A percentile compares a stretch with the other conserved stretches of the same genome.
phyloP scores from a whole-genome alignment of 2,797 vertebrate genomes.

The Jordanella pulchra region DNA sequence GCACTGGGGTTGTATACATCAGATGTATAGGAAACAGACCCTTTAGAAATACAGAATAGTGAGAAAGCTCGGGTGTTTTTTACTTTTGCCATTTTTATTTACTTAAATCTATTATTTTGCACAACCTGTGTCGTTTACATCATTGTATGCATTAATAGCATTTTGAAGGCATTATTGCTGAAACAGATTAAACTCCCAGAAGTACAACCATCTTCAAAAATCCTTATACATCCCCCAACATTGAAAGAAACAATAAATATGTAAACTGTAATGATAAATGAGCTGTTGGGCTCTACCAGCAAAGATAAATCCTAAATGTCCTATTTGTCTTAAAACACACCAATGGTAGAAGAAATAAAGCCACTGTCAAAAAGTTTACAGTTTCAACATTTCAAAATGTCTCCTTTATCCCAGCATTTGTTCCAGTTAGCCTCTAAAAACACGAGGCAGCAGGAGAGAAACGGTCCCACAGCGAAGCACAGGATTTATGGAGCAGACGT shows the following conservation, averaged over 20 bases:
- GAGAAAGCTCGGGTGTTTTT: not conserved
- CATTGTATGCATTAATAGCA: not conserved
- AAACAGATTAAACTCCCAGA: not conserved
- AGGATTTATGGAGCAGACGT: not conserved
- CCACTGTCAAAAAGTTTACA: not conserved
- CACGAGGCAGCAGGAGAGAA: not conserved
- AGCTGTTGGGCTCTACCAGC: not conserved
- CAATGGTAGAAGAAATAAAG: not conserved
- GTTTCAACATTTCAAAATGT: not conserved
- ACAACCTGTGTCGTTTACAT: not conserved
- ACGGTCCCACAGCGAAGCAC: not conserved
- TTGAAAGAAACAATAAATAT: not conserved
- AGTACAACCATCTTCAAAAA: not conserved
- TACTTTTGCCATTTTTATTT: not conserved
- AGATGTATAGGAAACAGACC: not conserved
- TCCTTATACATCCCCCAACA: not conserved
- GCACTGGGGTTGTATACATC: not conserved
- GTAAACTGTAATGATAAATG: not conserved
- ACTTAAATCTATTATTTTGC: not conserved
- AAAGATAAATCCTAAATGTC: not conserved
- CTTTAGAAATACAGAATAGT: not conserved
- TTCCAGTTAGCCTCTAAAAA: not conserved
- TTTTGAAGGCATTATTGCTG: not conserved
- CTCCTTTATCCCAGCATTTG: not conserved
- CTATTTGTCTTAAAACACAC: not conserved